A percentile compares a stretch with the other conserved stretches of the same genome.
These are phyloP conservation scores for Tetramorium simillimum DNA, from an alignment of 1,140 invertebrate species.

Conservation along the genomic window DNA sequence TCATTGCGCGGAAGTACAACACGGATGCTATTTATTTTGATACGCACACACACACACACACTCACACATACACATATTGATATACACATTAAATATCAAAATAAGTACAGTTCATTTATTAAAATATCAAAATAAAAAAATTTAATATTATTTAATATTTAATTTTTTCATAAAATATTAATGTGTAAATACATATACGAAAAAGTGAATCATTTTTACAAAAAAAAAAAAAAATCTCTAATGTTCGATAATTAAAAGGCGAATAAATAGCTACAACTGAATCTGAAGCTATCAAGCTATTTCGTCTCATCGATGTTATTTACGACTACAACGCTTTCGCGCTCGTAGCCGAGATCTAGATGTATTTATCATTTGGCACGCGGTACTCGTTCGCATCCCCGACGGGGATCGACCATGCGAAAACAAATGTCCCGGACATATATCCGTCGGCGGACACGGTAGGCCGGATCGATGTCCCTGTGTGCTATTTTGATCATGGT, in stretches of 20 bases:
- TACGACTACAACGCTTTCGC: conserved; percentile 9
- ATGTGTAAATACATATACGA: neutral
- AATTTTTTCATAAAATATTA: conserved; percentile 17
- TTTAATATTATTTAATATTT: neutral
- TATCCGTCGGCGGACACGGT: neutral
- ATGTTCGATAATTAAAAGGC: neutral
- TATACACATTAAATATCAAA: neutral
- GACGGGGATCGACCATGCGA: conserved; percentile 6
- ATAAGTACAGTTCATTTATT: neutral
- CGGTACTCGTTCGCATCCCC: neutral
- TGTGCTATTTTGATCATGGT: conserved; percentile 32
- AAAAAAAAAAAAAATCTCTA: conserved; percentile 1
- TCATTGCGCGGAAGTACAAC: neutral
- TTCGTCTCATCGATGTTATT: neutral
- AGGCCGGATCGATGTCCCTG: neutral
- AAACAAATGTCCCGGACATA: conserved; percentile 46
- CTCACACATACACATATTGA: neutral
- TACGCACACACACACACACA: neutral
- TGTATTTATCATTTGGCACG: conserved; percentile 54
- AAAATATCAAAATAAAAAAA: neutral
- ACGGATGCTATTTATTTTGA: neutral
- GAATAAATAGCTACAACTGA: neutral
- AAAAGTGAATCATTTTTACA: neutral
- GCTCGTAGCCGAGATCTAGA: conserved; percentile 31
- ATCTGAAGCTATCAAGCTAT: neutral